A percentile compares a stretch with the other conserved stretches of the same genome.
Evolutionary conservation across 2,113 vertebrate species (phyloP).

Genomic region (Gymnarchus niloticus): DNA sequence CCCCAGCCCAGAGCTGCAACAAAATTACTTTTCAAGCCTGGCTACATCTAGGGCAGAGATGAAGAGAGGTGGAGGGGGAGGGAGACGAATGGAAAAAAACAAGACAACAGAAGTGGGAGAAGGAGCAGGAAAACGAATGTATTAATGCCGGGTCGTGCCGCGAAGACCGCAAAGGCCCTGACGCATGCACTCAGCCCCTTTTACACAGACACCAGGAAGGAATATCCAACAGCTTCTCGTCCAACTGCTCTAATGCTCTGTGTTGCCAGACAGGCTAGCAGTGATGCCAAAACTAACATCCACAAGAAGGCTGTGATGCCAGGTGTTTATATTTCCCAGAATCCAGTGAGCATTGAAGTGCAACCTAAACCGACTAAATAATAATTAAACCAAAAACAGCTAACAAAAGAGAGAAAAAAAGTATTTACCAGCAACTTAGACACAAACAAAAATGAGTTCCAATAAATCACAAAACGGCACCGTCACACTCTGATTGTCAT

Average conservation of each 20-base stretch:
- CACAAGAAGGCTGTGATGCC: no score
- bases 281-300: no score
- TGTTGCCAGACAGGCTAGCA: no score
- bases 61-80: background rate
- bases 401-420: no score
- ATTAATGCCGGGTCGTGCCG: conserved; percentile 16
- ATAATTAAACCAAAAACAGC: no score
- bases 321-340: no score
- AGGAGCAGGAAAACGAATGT: conserved; percentile 12
- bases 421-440: no score
- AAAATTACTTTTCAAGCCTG: conserved; percentile 34
- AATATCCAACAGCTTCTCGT: conserved; percentile 3
- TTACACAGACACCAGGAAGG: background rate
- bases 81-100: background rate
- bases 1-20: conserved; percentile 9
- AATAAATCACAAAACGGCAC: no score
- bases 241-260: background rate
- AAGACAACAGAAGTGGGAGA: background rate
- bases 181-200: background rate
- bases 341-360: no score
- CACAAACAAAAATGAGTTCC: background rate
- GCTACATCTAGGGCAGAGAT: conserved; percentile 10
- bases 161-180: background rate
- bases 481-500: conserved; percentile 10
- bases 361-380: no score